These are phyloP conservation scores for Linyphia triangularis DNA, from an alignment of 2,888 invertebrate genomes.

Conservation along the genomic window DNA sequence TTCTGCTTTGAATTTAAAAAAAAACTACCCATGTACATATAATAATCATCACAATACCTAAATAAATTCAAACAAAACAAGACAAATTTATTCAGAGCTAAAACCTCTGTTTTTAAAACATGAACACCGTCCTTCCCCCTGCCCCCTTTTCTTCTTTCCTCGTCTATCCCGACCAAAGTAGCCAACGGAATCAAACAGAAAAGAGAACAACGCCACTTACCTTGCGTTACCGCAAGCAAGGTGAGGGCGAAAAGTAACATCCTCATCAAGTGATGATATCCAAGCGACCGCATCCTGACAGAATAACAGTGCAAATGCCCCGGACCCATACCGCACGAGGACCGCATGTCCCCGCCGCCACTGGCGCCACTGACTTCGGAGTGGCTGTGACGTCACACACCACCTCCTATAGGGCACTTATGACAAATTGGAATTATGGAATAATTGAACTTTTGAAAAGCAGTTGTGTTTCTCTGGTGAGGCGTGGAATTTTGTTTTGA, in stretches of 20 bases:
- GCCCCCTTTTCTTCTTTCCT: too few species aligned
- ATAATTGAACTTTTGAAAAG: not conserved
- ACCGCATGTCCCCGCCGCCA: constrained; percentile 27
- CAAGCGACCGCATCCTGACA: constrained; percentile 68
- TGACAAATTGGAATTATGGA: not conserved
- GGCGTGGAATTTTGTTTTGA: not conserved
- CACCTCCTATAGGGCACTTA: not conserved
- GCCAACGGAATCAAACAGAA: not conserved
- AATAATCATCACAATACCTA: too few species aligned
- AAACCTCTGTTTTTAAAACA: too few species aligned
- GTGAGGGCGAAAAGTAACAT: constrained; percentile 16
- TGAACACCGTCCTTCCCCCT: too few species aligned
- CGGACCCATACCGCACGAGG: constrained; percentile 33
- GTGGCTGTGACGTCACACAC: constrained; percentile 52
- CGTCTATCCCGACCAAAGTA: not conserved
- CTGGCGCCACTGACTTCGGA: constrained; percentile 64
- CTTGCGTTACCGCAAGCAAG: constrained; percentile 33
- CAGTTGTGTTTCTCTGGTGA: not conserved
- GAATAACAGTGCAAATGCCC: constrained; percentile 66
- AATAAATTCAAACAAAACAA: too few species aligned
- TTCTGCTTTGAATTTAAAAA: too few species aligned
- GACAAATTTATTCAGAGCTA: too few species aligned
- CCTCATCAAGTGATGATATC: constrained; percentile 45
- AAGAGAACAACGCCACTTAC: constrained; percentile 11
- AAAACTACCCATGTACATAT: too few species aligned